Conservation (phyloP, 2,113 vertebrate genomes). For the Mellivora capensis region DNA sequence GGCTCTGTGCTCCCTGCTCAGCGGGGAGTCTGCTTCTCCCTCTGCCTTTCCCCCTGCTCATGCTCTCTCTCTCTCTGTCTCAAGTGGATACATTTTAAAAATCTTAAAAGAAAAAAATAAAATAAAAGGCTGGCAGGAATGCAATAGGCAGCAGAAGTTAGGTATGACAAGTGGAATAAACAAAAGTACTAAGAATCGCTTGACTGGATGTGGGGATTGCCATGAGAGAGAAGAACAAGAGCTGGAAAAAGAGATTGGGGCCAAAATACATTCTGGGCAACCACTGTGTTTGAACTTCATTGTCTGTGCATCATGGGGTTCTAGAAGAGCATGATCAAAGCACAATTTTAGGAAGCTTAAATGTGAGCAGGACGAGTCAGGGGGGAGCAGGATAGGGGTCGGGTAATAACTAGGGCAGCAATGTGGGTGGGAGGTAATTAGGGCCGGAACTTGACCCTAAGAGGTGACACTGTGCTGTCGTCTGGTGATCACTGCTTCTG, state of each 20-base stretch:
- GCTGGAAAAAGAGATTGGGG: not conserved
- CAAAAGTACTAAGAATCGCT: not conserved
- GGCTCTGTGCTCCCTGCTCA: no score
- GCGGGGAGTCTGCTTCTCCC: not conserved
- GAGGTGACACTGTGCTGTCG: accelerated
- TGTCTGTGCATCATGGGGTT: not conserved
- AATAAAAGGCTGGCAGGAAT: not conserved
- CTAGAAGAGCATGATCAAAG: not conserved
- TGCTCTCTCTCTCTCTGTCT: not conserved
- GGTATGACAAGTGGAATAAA: not conserved
- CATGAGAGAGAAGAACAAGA: not conserved
- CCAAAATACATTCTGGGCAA: not conserved
- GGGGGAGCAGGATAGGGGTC: no score
- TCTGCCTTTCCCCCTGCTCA: not conserved
- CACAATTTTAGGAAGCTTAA: not conserved
- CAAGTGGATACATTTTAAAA: not conserved
- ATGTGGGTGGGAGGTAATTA: not conserved
- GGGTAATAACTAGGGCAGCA: not conserved
- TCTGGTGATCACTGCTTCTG: not conserved
- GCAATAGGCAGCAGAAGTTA: not conserved
- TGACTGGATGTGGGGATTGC: not conserved
- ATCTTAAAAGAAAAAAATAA: not conserved
- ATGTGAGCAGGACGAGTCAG: not conserved
- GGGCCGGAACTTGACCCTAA: not conserved
- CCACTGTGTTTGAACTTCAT: not conserved